phyloP scores from a whole-genome alignment of 2,797 vertebrate species.

The Rhynchonycteris naso region DNA sequence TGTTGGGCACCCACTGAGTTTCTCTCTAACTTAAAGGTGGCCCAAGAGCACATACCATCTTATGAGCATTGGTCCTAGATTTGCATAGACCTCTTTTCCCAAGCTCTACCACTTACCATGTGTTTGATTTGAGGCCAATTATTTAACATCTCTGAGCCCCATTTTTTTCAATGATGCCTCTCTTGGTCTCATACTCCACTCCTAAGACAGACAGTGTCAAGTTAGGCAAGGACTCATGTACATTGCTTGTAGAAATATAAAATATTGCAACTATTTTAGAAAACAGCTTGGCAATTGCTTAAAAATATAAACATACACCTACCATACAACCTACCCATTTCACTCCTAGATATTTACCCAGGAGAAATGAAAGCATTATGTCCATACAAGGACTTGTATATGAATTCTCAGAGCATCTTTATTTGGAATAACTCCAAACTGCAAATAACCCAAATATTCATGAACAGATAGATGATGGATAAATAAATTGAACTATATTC shows the following conservation, averaged over 20 bases:
- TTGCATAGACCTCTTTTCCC: background rate
- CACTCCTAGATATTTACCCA: background rate
- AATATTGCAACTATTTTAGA: background rate
- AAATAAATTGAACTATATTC: background rate
- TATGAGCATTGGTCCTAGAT: background rate
- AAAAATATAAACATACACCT: background rate
- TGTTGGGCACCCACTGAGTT: background rate
- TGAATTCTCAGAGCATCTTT: background rate
- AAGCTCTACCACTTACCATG: background rate
- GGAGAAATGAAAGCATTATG: background rate
- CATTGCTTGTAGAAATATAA: background rate
- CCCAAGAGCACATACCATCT: background rate
- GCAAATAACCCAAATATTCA: background rate
- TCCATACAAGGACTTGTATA: background rate
- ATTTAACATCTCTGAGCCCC: background rate
- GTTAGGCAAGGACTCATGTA: background rate
- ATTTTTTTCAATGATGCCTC: background rate
- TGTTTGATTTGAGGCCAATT: background rate
- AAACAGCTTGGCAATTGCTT: background rate
- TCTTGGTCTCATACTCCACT: background rate
- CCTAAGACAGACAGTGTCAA: background rate
- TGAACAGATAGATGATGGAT: background rate
- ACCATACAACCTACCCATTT: background rate
- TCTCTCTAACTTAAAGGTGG: background rate
- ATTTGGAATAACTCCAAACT: background rate